A percentile compares a stretch with the other conserved stretches of the same genome.
Conservation (phyloP, 2,113 vertebrate species). For the Eupsittula cactorum region DNA sequence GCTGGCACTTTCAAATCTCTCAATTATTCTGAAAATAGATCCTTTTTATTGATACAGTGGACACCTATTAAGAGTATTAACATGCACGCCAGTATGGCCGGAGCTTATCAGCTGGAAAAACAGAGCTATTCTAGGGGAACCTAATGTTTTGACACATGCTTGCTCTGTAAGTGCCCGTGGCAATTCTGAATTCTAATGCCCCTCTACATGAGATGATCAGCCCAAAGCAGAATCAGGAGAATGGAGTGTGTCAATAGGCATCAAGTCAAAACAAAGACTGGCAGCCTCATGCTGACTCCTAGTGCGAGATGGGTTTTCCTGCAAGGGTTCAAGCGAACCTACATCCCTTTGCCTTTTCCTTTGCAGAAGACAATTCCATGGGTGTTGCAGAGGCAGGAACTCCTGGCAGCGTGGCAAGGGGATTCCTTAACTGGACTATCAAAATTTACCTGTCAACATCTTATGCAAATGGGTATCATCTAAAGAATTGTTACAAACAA, state of each 20-base stretch:
- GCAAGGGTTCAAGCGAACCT: background rate
- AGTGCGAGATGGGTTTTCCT: background rate
- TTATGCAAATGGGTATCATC: background rate
- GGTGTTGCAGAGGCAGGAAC: background rate
- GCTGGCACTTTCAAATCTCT: background rate
- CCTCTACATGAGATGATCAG: background rate
- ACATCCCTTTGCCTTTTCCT: background rate
- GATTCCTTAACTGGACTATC: background rate
- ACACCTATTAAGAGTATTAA: background rate
- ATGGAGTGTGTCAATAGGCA: background rate
- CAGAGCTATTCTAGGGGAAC: background rate
- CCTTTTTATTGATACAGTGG: background rate
- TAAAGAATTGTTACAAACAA: background rate
- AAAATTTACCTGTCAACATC: background rate
- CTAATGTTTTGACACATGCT: fast-evolving
- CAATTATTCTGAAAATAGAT: slow-evolving; percentile 20
- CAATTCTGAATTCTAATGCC: background rate
- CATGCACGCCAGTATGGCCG: background rate
- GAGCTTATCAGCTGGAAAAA: background rate
- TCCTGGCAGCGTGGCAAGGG: background rate
- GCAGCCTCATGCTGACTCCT: fast-evolving
- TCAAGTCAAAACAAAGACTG: background rate
- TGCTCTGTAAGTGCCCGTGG: background rate
- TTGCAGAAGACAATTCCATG: background rate
- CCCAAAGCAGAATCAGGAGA: background rate